Conservation (phyloP, 2,113 vertebrate species). For the Actenoides hombroni region DNA sequence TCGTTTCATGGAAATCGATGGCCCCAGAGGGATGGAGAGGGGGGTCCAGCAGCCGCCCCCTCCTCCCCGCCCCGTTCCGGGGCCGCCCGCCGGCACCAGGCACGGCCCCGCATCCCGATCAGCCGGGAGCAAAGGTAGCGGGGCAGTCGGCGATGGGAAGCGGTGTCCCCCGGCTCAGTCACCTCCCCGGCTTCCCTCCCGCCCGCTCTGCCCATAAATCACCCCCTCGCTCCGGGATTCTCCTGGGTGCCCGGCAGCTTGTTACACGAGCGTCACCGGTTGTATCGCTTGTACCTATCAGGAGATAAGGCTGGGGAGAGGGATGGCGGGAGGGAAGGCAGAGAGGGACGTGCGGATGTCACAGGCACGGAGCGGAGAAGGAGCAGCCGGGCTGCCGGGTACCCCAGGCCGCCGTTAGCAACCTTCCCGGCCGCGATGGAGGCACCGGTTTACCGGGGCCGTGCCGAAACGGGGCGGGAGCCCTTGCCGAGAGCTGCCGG, state of each 20-base stretch:
- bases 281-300: background rate
- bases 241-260: background rate
- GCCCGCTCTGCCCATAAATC: background rate
- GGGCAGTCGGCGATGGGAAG: background rate
- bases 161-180: background rate
- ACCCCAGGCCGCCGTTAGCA: rapidly evolving
- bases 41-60: background rate
- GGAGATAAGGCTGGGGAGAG: background rate
- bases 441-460: rapidly evolving
- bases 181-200: background rate
- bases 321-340: background rate
- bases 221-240: background rate
- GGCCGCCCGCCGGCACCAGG: background rate
- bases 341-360: background rate
- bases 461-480: background rate
- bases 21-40: conserved; percentile 27
- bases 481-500: background rate
- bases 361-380: background rate
- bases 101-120: background rate
- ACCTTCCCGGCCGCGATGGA: background rate
- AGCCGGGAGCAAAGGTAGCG: too few relatives aligned
- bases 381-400: background rate
- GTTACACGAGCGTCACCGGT: background rate
- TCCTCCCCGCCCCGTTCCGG: background rate
- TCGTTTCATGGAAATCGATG: conserved; percentile 50